Evolutionary conservation across 2,888 invertebrate species (phyloP).

Genomic region (Steinernema hermaphroditum): DNA sequence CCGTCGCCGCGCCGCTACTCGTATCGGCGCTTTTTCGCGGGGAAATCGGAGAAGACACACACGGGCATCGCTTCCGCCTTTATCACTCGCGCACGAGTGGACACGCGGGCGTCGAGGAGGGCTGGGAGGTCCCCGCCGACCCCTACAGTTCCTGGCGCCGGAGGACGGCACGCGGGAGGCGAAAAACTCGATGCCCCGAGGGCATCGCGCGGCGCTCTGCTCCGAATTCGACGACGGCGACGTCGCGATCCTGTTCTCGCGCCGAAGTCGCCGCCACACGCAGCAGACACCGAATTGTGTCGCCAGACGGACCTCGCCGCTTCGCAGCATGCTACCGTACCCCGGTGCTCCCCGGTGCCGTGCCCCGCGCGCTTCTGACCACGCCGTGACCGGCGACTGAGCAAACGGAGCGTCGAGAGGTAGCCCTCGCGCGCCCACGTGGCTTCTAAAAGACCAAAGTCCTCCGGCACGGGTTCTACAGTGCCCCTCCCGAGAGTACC

Average conservation of each 20-base stretch:
- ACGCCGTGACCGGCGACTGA: constrained; percentile 20
- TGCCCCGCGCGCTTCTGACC: not conserved
- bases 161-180: not conserved
- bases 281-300: constrained; percentile 9
- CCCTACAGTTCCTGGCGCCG: not conserved
- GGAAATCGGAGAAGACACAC: constrained; percentile 31
- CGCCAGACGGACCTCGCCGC: not conserved
- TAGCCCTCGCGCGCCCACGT: not conserved
- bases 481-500: not conserved
- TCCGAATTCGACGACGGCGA: constrained; percentile 21
- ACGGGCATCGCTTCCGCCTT: constrained; percentile 23
- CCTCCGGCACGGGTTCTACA: constrained; percentile 21
- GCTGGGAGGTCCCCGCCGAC: not conserved
- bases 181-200: not conserved
- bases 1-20: constrained; percentile 12
- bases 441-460: constrained; percentile 18
- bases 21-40: constrained; percentile 23
- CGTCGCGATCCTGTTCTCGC: constrained; percentile 27
- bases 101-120: no score
- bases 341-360: not conserved
- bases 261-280: constrained; percentile 8
- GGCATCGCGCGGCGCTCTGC: not conserved
- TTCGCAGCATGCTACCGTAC: constrained; percentile 27
- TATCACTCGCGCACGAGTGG: constrained; percentile 12
- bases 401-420: constrained; percentile 1